Conservation (phyloP, 1,140 invertebrate species). For the Megalopta genalis region DNA sequence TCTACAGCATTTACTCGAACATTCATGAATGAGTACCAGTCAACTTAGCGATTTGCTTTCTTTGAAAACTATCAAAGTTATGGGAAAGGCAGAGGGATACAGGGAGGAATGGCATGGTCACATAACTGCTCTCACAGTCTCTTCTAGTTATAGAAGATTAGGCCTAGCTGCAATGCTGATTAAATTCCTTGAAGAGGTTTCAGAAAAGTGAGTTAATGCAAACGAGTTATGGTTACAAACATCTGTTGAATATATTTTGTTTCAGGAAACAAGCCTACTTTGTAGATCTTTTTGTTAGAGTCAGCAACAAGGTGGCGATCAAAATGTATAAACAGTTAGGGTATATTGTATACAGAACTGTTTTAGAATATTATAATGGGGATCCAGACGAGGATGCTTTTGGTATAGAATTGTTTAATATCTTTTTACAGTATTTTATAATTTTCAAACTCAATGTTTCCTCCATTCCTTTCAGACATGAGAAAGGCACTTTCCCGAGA, state of each 20-base stretch:
- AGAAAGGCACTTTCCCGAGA: constrained; percentile 97
- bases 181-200: constrained; percentile 96
- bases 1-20: constrained; percentile 25
- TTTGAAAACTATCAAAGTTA: constrained; percentile 85
- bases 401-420: constrained; percentile 82
- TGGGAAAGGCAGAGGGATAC: constrained; percentile 98
- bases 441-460: constrained; percentile 23
- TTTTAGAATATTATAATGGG: constrained; percentile 98
- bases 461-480: constrained; percentile 89
- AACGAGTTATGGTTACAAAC: background rate
- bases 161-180: constrained; percentile 97
- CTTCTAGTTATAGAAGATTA: constrained; percentile 93
- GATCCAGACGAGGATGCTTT: constrained; percentile 99
- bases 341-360: constrained; percentile 97
- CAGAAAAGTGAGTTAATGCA: constrained; percentile 89
- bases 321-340: constrained; percentile 98
- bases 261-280: constrained; percentile 96
- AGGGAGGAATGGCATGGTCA: constrained; percentile 99
- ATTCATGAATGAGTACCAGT: background rate
- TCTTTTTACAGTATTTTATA: constrained; percentile 26
- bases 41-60: background rate
- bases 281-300: constrained; percentile 99
- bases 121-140: constrained; percentile 98
- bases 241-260: constrained; percentile 32
- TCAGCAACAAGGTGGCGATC: constrained; percentile 98